Conservation (phyloP, 2,113 vertebrate genomes). For the Myanophis thanlyinensis region DNA sequence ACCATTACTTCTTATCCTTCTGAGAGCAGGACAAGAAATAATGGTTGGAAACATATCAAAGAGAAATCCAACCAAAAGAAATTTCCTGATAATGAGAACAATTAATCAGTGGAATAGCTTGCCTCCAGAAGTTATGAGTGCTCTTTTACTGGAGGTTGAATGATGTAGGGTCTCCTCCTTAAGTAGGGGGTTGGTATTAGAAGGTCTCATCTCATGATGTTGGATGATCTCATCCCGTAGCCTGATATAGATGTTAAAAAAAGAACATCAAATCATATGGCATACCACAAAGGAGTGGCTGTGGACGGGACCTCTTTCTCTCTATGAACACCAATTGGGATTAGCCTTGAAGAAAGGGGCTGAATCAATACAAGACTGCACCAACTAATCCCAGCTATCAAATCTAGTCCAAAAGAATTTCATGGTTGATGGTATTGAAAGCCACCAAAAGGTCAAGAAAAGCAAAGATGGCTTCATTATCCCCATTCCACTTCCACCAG, state of each 20-base stretch:
- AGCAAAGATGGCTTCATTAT: not conserved
- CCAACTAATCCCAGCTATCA: not conserved
- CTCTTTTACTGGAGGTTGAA: not conserved
- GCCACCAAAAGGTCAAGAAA: not conserved
- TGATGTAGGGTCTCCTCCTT: not conserved
- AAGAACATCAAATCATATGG: not conserved
- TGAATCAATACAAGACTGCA: not conserved
- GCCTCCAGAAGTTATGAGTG: not conserved
- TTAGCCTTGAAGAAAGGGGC: not conserved
- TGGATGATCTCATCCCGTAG: not conserved
- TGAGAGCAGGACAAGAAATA: not conserved
- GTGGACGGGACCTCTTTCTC: not conserved
- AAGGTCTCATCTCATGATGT: not conserved
- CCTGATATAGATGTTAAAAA: not conserved
- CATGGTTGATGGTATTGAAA: not conserved
- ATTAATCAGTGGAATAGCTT: not conserved
- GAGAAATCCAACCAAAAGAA: not conserved
- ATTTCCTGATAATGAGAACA: not conserved
- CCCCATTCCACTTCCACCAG: not conserved
- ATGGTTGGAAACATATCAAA: not conserved
- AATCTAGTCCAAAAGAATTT: not conserved
- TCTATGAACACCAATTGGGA: not conserved
- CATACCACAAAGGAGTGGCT: not conserved
- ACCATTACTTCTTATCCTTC: too few species aligned
- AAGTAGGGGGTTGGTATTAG: not conserved